Evolutionary conservation across 2,113 vertebrate genomes (phyloP), one percentile per base, ranked within the genome.

Genomic region (Proterorhinus semilunaris): DNA sequence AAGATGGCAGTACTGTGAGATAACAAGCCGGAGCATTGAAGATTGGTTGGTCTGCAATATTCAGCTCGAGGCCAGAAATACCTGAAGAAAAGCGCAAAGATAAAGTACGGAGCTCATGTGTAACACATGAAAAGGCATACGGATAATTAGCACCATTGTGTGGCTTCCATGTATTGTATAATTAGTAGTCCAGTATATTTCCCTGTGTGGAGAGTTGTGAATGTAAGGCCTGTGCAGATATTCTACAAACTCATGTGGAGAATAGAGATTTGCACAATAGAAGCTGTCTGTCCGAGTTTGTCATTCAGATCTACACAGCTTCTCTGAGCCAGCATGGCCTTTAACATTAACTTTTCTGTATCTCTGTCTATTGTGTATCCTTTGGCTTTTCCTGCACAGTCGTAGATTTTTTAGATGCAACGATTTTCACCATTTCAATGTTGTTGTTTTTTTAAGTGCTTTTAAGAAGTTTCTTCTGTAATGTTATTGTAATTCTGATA

Each of bases 1-100:
- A 59, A 61, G 58, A 45, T 61, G 58, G 10, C 42, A 45, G 58
- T 8, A 61, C 58, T 44, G 58, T 44, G n/a, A 43, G 42, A 61
- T 61, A 61, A 61, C 58, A 61, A 13, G 42, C 58, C 43, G 2
- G 15, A 16, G 42, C 42, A 44, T 5, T 42, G 13, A 12, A 61
- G 13, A n/a, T 16, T 15, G 55, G 27, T 11, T 9, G 8, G 36
- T 45, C 42, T 61, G 36, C 8, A n/a, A 61, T 44, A 4, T 61
- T 8, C 42, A 61, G 58, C 36, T 61, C 13, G 3, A n/a, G 42
- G 42, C 11, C 58, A 61, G 57, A 43, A 9, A 42, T n/a, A 61
- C 36, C 42, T 61, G 58, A 8, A n/a, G 8, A 16, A 61, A 58
- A 42, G 27, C 13, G 7, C 55, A 58, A 42, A 42, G 55, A 58